phyloP scores from a whole-genome alignment of 2,888 invertebrate species.

The Erebia ligea region DNA sequence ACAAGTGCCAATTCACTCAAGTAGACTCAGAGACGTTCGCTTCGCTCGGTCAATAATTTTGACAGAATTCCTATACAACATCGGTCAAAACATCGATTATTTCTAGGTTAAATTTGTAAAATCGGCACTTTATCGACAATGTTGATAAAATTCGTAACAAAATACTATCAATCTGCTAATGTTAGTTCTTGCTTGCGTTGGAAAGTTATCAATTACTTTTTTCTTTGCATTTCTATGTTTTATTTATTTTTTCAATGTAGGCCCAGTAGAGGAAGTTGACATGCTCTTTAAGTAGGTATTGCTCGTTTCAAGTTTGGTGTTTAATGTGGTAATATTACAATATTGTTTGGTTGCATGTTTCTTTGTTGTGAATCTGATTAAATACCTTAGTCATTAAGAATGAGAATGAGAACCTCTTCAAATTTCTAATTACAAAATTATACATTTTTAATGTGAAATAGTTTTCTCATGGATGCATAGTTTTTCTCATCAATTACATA shows the following conservation, averaged over 20 bases:
- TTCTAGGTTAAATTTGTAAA: no score
- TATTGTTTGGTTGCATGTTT: background rate
- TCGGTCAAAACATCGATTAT: no score
- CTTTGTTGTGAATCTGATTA: background rate
- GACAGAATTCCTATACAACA: no score
- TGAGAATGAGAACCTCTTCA: background rate
- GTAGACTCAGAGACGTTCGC: no score
- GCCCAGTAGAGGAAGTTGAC: background rate
- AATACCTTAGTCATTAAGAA: background rate
- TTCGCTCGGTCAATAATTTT: no score
- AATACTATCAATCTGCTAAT: background rate
- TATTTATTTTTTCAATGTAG: background rate
- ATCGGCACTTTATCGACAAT: background rate
- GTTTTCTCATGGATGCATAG: background rate
- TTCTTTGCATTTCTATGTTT: constrained; percentile 3
- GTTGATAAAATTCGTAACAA: background rate
- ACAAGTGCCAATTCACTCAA: no score
- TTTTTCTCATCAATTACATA: background rate
- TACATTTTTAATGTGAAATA: background rate
- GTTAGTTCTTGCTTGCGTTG: background rate
- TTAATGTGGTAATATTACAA: background rate
- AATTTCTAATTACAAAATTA: no score
- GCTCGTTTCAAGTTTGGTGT: background rate
- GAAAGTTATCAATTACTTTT: background rate
- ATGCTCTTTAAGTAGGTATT: background rate